Percentiles rank a stretch among this genome's conserved stretches.
Conservation (phyloP, 2,797 vertebrate species). For the Loris lydekkerianus region DNA sequence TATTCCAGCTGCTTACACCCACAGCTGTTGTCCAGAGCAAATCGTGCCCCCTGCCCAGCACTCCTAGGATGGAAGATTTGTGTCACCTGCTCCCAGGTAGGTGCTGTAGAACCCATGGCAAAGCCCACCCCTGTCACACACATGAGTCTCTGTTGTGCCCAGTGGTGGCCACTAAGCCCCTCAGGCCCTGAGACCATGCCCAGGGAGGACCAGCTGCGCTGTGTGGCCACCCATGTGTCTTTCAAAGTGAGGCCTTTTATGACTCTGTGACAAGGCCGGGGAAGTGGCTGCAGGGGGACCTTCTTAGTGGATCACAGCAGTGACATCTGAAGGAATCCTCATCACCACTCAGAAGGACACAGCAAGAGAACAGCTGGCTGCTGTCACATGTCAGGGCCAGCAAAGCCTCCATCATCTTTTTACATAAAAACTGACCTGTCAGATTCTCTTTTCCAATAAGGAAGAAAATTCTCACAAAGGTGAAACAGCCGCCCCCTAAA, state of each 20-base stretch:
- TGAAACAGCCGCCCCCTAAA: not conserved
- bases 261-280: not conserved
- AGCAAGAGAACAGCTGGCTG: not conserved
- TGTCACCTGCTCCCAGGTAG: not conserved
- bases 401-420: not conserved
- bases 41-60: not conserved
- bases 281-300: not conserved
- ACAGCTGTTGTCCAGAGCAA: not conserved
- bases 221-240: not conserved
- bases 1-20: not conserved
- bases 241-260: not conserved
- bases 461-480: not conserved
- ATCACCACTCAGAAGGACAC: not conserved
- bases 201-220: no score
- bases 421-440: not conserved
- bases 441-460: not conserved
- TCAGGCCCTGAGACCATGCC: not conserved
- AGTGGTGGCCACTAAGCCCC: not conserved
- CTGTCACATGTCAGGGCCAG: not conserved
- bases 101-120: not conserved
- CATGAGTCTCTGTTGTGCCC: no score
- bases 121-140: not conserved
- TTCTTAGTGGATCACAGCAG: not conserved
- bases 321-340: not conserved
- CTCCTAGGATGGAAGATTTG: not conserved